phyloP scores from a whole-genome alignment of 2,797 vertebrate species.

The Podarcis lilfordi region DNA sequence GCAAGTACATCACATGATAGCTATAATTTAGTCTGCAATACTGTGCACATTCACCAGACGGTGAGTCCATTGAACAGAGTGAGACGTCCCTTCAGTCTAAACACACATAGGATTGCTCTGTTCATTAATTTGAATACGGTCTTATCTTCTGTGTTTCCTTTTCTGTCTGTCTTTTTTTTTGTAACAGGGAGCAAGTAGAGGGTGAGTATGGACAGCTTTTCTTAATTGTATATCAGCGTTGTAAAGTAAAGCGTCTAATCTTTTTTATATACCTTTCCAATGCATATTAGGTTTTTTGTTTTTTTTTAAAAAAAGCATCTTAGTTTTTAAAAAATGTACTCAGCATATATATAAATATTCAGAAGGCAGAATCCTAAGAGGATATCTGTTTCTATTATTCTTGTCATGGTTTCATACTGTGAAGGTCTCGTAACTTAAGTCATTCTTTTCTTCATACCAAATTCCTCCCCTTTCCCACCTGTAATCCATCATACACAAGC shows the following conservation, averaged over 20 bases:
- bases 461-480: not conserved
- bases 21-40: not conserved
- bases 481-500: not conserved
- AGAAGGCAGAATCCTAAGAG: not conserved
- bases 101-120: not conserved
- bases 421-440: not conserved
- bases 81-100: not conserved
- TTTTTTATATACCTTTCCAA: not conserved
- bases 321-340: not conserved
- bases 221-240: conserved; percentile 17
- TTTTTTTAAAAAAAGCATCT: not conserved
- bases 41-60: too few species aligned
- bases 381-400: not conserved
- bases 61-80: not conserved
- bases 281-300: not conserved
- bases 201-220: conserved; percentile 81
- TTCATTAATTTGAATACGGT: conserved; percentile 9
- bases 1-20: not conserved
- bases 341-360: not conserved
- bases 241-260: not conserved
- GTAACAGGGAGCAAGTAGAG: conserved; percentile 85
- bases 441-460: not conserved
- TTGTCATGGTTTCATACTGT: not conserved
- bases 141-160: conserved; percentile 41
- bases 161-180: conserved; percentile 28